phyloP scores from a whole-genome alignment of 2,113 vertebrate genomes.

The Brevimyrus niger region DNA sequence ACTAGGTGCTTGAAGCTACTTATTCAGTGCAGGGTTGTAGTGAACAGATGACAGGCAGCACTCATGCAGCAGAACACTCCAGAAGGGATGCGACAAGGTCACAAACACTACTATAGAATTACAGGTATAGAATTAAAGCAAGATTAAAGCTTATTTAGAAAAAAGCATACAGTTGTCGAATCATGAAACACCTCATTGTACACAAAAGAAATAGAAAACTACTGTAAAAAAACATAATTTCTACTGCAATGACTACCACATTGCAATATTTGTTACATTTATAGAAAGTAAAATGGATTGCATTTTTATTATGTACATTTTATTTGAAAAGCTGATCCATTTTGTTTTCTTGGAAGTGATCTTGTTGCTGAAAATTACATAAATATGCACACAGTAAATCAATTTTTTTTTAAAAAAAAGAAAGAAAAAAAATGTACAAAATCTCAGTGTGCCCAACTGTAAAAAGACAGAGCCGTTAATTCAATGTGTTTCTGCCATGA shows the following conservation, averaged over 20 bases:
- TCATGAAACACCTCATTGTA: background rate
- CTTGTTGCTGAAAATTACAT: background rate
- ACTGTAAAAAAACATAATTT: background rate
- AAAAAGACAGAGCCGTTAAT: slow-evolving; percentile 70
- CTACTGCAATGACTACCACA: background rate
- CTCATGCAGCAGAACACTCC: background rate
- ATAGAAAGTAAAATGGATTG: background rate
- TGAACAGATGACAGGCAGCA: background rate
- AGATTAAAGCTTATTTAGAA: background rate
- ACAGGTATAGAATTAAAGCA: background rate
- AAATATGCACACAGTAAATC: background rate
- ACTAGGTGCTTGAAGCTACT: background rate
- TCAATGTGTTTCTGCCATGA: slow-evolving; percentile 80
- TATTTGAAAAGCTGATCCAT: background rate
- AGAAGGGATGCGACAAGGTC: background rate
- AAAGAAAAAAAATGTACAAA: background rate
- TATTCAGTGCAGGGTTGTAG: background rate
- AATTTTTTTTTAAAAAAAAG: background rate
- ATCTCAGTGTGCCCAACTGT: slow-evolving; percentile 7
- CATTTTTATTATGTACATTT: background rate
- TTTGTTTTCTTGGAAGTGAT: background rate
- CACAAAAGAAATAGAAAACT: background rate
- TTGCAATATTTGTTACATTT: background rate
- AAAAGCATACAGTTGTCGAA: background rate
- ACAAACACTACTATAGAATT: background rate